Evolutionary conservation across 1,140 invertebrate genomes (phyloP), one percentile per base, ranked within the genome.

Genomic region (Drosophila malerkotliana): DNA sequence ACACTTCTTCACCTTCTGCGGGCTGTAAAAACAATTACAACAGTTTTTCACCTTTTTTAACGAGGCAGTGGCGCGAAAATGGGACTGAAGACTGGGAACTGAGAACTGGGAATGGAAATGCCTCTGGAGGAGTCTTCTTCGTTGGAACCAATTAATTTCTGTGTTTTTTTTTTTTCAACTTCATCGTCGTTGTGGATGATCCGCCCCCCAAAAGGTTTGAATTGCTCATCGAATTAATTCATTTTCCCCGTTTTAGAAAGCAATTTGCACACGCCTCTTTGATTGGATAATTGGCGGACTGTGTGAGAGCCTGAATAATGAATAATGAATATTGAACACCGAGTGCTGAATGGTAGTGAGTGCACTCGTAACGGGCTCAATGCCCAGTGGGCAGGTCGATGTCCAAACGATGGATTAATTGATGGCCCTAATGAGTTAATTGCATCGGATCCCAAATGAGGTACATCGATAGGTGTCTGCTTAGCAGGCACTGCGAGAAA

Each of bases 11-110:
- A 32, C 30, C 34, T 34, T 52, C 37, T 39, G 39, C 47, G 32
- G 63, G 47, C 79, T 82, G 78, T 58, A 72, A 82, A 82, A 85
- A 85, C 81, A 87, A 85, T 85, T 87, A 85, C 81, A 88, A 88
- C 72, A 74, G 77, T 81, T 84, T 77, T 85, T 77, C 72, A 79
- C 72, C 68, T 74, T 62, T 55, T 79, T 73, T 74, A 78, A 82
- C 73, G 68, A 73, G 57, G 53, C 54, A 53, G 21, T 32, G 47
- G 64, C 53, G 34, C 26, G 26, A 28, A 28, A 28, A 62, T 37
- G 56, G 57, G 62, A 63, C 63, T 32, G 32, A 10, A 1, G 14
- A 18, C 14, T 44, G 41, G 56, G 57, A 58, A 63, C 63, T 32
- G 30, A 12, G 4, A 18, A 15, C 14, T 44, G 41, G 44, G 21